A percentile compares a stretch with the other conserved stretches of the same genome.
These are phyloP conservation scores for Artibeus lituratus DNA, from an alignment of 2,797 vertebrate species.

Conservation along the genomic window DNA sequence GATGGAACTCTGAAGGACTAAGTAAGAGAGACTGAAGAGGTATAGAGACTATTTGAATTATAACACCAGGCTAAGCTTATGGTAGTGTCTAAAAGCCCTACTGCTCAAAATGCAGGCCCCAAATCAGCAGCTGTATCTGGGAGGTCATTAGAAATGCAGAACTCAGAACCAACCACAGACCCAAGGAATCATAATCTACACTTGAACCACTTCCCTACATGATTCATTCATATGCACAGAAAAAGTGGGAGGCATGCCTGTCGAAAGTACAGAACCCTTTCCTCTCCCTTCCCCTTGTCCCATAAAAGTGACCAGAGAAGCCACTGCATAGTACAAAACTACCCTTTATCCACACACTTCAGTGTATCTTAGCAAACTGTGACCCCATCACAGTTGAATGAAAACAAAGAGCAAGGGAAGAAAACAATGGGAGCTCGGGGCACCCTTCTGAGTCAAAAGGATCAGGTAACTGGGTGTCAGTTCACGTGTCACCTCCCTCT, in stretches of 20 bases:
- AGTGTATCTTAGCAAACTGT: background rate
- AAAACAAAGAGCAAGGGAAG: background rate
- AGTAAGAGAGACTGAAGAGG: background rate
- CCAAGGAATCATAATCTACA: background rate
- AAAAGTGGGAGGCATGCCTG: background rate
- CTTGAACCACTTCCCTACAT: background rate
- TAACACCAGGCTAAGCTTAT: background rate
- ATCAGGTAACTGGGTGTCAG: background rate
- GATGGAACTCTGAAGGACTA: background rate
- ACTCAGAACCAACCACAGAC: background rate
- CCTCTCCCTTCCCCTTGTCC: background rate
- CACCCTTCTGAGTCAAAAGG: background rate
- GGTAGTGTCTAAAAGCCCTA: background rate
- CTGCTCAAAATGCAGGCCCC: background rate
- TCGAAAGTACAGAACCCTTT: background rate
- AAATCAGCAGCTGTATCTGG: background rate
- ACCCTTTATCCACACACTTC: background rate
- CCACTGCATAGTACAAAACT: background rate
- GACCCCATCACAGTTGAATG: background rate
- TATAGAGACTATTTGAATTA: background rate
- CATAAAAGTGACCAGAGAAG: background rate
- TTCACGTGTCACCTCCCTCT: background rate
- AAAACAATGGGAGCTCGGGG: background rate
- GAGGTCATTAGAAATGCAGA: background rate
- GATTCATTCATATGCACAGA: background rate